phyloP scores from a whole-genome alignment of 1,140 invertebrate genomes.

The Monomorium pharaonis region DNA sequence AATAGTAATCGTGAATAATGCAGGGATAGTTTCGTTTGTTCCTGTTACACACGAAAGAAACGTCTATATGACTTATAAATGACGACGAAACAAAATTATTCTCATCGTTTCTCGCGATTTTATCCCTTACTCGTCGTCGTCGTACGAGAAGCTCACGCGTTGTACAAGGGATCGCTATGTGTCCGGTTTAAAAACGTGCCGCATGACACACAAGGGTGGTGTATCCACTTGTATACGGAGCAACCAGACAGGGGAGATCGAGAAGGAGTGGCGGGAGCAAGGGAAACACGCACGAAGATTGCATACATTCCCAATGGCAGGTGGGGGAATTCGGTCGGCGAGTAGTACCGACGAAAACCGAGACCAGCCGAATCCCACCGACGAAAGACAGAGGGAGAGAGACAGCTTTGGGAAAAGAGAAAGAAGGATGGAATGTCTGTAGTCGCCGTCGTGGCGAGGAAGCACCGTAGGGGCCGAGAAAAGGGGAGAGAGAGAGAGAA shows the following conservation, averaged over 20 bases:
- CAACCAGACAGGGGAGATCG: slow-evolving; percentile 5
- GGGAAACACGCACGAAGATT: slow-evolving; percentile 62
- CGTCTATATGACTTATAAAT: slow-evolving; percentile 2
- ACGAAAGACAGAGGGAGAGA: slow-evolving; percentile 4
- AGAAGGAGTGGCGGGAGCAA: slow-evolving; percentile 18
- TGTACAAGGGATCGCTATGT: slow-evolving; percentile 50
- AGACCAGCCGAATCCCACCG: slow-evolving; percentile 35
- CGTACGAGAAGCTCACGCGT: slow-evolving; percentile 37
- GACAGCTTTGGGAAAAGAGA: neutral
- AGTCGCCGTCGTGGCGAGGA: slow-evolving; percentile 36
- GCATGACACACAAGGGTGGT: slow-evolving; percentile 54
- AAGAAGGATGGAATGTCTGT: slow-evolving; percentile 23
- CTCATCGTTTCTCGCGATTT: slow-evolving; percentile 2
- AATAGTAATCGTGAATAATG: neutral
- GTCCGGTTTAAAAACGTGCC: slow-evolving; percentile 52
- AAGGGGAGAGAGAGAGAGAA: slow-evolving; percentile 57
- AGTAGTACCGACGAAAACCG: slow-evolving; percentile 58
- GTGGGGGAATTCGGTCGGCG: slow-evolving; percentile 43
- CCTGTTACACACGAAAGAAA: neutral
- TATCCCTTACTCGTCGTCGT: neutral
- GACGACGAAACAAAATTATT: slow-evolving; percentile 35
- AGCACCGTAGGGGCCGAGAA: slow-evolving; percentile 18
- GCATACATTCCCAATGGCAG: slow-evolving; percentile 53
- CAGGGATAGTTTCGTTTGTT: neutral
- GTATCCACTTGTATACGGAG: slow-evolving; percentile 56